Conservation (phyloP, 2,113 vertebrate species). For the Capreolus pygargus region DNA sequence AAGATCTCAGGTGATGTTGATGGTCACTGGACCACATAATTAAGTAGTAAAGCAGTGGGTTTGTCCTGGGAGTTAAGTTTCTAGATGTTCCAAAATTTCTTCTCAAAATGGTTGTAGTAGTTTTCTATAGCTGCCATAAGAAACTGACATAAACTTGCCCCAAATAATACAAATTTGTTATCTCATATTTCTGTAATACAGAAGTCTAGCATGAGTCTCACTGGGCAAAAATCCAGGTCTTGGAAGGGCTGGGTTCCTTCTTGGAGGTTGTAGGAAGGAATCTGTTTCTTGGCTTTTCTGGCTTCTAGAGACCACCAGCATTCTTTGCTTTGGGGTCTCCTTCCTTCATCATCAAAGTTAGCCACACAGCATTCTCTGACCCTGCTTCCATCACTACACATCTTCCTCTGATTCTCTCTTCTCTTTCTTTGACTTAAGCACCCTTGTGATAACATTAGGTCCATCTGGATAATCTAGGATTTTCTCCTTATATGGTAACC, state of each 20-base stretch:
- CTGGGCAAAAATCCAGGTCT: not conserved
- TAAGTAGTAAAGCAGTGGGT: not conserved
- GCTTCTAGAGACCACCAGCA: not conserved
- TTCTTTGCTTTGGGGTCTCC: not conserved
- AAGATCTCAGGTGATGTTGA: not conserved
- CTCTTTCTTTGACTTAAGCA: not conserved
- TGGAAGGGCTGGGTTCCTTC: not conserved
- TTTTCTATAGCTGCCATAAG: not conserved
- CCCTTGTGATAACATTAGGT: not conserved
- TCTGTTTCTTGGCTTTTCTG: not conserved
- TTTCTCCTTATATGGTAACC: not conserved
- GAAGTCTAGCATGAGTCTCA: not conserved
- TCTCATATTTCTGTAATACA: not conserved
- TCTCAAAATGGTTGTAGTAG: not conserved
- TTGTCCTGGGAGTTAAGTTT: not conserved
- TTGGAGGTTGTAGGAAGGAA: not conserved
- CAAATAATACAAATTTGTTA: not conserved
- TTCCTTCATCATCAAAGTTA: not conserved
- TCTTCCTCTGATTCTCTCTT: not conserved
- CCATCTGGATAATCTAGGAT: not conserved
- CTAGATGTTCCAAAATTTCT: constrained; percentile 1
- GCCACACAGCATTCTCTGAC: not conserved
- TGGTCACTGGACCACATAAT: not conserved
- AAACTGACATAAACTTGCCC: not conserved
- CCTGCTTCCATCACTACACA: not conserved